Base-by-base conservation (phyloP, 2,113 vertebrate species). In the Chaetorhynchus papuensis region DNA sequence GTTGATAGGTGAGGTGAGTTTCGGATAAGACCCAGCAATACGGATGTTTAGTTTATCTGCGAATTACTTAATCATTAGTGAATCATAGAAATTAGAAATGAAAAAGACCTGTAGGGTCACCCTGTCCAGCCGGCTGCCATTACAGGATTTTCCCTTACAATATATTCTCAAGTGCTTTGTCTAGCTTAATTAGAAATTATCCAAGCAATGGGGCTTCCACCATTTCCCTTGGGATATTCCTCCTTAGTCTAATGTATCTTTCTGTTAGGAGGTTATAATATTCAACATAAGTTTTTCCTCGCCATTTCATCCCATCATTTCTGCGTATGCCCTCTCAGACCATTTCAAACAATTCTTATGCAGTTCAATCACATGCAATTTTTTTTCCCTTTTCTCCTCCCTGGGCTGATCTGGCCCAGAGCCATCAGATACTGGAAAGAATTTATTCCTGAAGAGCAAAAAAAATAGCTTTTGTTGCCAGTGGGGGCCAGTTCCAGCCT, bases 101-200 rank as follows among this genome's bases (percentile, higher is more conserved):
- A 93, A 53, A 56, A 90, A 96, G 95, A 83, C 93, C 96, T 93
- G 53, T 80, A 22, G 90, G 97, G 97, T 98, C 97, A 98, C n/a
- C 19, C 92, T 96, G 96, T 97, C 97, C 96, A 97, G 86, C 92
- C 94, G 96, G 95, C 93, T 92, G 92, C 83, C 61, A 95, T 84
- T 93, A 83, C 95, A 96, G 95, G 85, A 94, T 96, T 97, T 97
- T 96, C 97, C 86, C 93, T 89, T 57, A 70, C 95, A 97, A 97
- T 96, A 95, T 97, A 97, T 94, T 98, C 97, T 97, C 91, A 94
- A 97, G 96, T 96, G 94, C 92, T 97, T 97, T 97, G 97, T 97
- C 93, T 96, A 97, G 92, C 97, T 98, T 98, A 98, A 98, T 98
- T 98, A 98, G 97, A 98, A 98, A 98, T 98, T 97, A 97, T 96